Evolutionary conservation across 92 coral and sea anemone species (phyloP), one percentile per base, ranked within the genome.

Genomic region (Actinostola sp.): DNA sequence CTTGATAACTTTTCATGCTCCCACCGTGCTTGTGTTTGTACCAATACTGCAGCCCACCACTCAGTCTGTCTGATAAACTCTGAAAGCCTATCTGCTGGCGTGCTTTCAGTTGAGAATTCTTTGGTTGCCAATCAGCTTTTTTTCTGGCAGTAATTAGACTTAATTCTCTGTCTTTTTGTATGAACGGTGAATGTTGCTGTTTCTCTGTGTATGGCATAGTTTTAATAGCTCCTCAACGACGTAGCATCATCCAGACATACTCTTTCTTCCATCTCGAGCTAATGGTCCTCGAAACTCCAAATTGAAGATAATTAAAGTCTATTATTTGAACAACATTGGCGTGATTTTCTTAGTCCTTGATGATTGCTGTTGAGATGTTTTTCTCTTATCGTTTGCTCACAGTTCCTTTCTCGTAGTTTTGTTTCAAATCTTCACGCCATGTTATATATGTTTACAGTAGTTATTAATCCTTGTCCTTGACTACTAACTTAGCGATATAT

Each of bases 31-130:
- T 86, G 5, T 74, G 89, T 49, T 86, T 90, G 53, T 77, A 72
- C 97, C 97, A 90, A 58, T 87, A 85, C 61, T 90, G 89, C 30
- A 90, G 72, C 13, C 92, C 97, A 8, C 97, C 92, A 0, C 85
- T 83, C 58, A 71, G 56, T 42, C 41, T 71, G 46, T 71, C 77
- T 23, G 77, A 42, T 2, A 71, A 26, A 35, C 39, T 71, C 11
- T 71, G 77, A 43, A 38, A 71, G 25, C 57, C 44, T 15, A 51
- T 44, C 73, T 63, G 82, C 80, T 74, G 87, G 28, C 73, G 83
- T 34, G 85, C 77, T 25, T 80, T 83, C 19, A 79, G 75, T 54
- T 82, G 92, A 10, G 97, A 84, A 41, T 60, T 23, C 35, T 50
- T 56, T 25, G 86, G 92, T 56, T 52, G 54, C 97, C 97, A 90